Base-by-base conservation (phyloP, 2,888 invertebrate species). In the Cylloceria caligata region DNA sequence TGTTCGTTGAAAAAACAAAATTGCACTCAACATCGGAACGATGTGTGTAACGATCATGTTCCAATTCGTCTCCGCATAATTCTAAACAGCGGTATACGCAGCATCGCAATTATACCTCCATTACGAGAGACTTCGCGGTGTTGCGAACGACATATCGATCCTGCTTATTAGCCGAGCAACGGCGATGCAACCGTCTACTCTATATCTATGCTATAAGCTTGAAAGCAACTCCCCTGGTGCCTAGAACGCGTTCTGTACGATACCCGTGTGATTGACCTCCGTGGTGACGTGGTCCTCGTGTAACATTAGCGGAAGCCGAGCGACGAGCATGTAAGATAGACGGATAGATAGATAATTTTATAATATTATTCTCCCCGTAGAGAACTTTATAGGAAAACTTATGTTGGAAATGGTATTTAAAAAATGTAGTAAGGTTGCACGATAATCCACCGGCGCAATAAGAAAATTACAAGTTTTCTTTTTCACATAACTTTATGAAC, bases 81-180 rank as follows among this genome's bases (percentile, higher is more conserved):
- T 30, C 3, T 30, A 30, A 30, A 30, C 30, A 30, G 3, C n/a
- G n/a, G n/a, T 4, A 64, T 60, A 77, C 69, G 76, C 73, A 83
- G 77, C 74, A 77, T 80, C 65, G 80, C 80, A 80, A 80, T 83
- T 83, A 83, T 77, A 83, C 72, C 65, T 80, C 77, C 65, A 83
- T 83, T 80, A 83, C 83, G 76, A 71, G 55, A 80, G 27, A 16
- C 13, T 74, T 68, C 73, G 73, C 73, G 42, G 57, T 42, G 83
- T 73, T 80, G 77, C 80, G 80, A 83, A 68, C 83, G 77, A 34
- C 60, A 83, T 80, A 83, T 83, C 80, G 83, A 83, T 83, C 72
- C 75, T 67, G 82, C 75, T 79, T 76, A 83, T 79, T 83, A 83
- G 57, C 72, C 72, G 64, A 49, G 42, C 57, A 57, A 72, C 79